phyloP scores from a whole-genome alignment of 92 coral and sea anemone genomes.

The Diadumene lineata region DNA sequence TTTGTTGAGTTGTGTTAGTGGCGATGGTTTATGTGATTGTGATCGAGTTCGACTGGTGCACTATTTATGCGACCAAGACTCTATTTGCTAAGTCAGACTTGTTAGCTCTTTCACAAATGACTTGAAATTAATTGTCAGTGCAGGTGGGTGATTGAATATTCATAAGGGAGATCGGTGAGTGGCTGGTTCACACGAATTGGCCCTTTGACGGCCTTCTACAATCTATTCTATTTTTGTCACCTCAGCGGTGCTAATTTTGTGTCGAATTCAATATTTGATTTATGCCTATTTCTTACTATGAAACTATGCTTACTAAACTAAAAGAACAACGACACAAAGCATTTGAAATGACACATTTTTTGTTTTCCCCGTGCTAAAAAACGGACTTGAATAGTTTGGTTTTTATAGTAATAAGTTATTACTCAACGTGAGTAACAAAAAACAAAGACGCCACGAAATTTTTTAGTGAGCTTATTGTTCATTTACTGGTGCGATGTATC shows the following conservation, averaged over 20 bases:
- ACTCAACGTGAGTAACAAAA: constrained; percentile 8
- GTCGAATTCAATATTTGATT: constrained; percentile 16
- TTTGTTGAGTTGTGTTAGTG: neutral
- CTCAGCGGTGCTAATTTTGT: constrained; percentile 9
- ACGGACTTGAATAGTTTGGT: neutral
- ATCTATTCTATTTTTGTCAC: constrained; percentile 31
- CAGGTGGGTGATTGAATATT: constrained; percentile 87
- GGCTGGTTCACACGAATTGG: constrained; percentile 56
- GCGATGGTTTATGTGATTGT: constrained; percentile 11
- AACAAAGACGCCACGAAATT: constrained; percentile 12
- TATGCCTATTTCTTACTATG: constrained; percentile 4
- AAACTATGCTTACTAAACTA: neutral
- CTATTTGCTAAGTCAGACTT: constrained; percentile 74
- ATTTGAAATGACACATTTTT: neutral
- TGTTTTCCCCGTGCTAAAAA: neutral
- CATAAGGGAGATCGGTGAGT: constrained; percentile 38
- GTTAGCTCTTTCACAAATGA: constrained; percentile 77
- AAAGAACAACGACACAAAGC: neutral
- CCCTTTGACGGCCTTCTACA: constrained; percentile 25
- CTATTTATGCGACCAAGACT: constrained; percentile 74
- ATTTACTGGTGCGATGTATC: constrained; percentile 7
- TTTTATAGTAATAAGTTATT: neutral
- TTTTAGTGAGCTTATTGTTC: constrained; percentile 5
- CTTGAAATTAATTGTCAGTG: constrained; percentile 67
- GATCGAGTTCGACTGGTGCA: constrained; percentile 20